A percentile compares a stretch with the other conserved stretches of the same genome.
These are phyloP conservation scores for Kradibia gibbosae DNA, from an alignment of 1,140 invertebrate species.

Conservation along the genomic window DNA sequence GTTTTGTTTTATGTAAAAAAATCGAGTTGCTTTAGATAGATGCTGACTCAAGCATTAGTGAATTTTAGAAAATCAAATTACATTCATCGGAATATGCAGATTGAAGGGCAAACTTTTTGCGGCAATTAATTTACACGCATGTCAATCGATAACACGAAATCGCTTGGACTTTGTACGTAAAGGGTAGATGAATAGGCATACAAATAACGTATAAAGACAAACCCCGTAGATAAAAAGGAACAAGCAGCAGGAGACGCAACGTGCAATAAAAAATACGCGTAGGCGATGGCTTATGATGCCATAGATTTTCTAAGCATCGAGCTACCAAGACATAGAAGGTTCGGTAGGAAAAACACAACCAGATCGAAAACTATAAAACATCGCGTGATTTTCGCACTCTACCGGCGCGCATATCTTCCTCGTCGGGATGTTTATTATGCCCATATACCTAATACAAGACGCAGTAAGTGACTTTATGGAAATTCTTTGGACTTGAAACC, in stretches of 20 bases:
- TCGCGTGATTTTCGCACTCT: constrained; percentile 4
- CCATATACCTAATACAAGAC: constrained; percentile 43
- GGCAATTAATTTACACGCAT: not conserved
- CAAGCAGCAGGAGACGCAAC: not conserved
- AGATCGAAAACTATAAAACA: constrained; percentile 35
- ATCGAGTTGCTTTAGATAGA: too few species aligned
- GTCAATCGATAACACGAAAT: not conserved
- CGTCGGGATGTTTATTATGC: constrained; percentile 35
- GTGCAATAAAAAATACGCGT: not conserved
- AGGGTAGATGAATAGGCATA: too few species aligned
- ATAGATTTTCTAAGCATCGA: constrained; percentile 19
- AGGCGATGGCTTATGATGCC: constrained; percentile 8
- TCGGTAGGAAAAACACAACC: not conserved
- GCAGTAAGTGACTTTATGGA: constrained; percentile 36
- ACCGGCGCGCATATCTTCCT: not conserved
- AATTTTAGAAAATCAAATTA: too few species aligned
- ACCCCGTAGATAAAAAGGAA: not conserved
- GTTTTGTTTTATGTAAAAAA: too few species aligned
- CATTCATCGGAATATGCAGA: too few species aligned
- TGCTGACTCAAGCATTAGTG: too few species aligned
- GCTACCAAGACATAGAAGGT: not conserved
- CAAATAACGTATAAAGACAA: not conserved
- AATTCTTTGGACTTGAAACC: not conserved
- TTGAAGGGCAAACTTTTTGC: too few species aligned
- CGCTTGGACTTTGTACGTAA: not conserved